These are phyloP conservation scores for Cacatua alba DNA, from an alignment of 2,113 vertebrate species.

Conservation along the genomic window DNA sequence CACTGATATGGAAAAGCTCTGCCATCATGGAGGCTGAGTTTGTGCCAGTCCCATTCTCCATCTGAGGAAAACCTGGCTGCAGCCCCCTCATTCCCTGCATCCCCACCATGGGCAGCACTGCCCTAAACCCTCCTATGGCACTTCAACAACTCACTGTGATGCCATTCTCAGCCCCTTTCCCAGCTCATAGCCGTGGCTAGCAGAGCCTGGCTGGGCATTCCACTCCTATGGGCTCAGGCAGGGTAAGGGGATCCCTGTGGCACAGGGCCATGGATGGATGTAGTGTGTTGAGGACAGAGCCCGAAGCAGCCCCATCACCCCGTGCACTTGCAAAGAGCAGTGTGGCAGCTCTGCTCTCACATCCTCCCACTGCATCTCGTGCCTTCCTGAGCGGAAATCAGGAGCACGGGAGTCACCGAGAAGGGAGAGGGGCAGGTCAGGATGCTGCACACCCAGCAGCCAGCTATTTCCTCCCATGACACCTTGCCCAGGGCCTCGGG, in stretches of 20 bases:
- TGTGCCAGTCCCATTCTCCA: neutral
- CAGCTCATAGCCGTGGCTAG: neutral
- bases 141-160: accelerated
- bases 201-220: accelerated
- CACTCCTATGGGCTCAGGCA: neutral
- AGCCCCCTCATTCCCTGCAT: neutral
- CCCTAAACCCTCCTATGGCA: neutral
- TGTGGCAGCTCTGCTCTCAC: neutral
- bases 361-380: neutral
- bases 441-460: neutral
- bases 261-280: neutral
- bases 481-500: neutral
- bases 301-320: neutral
- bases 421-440: conserved; percentile 22
- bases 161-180: neutral
- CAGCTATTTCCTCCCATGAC: conserved; percentile 25
- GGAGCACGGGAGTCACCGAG: neutral
- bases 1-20: neutral
- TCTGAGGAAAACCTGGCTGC: neutral
- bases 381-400: conserved; percentile 33
- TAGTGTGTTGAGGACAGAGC: neutral
- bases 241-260: neutral
- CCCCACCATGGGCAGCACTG: neutral
- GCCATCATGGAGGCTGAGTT: neutral
- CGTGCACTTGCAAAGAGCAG: neutral